phyloP scores from a whole-genome alignment of 2,888 invertebrate genomes.

The Globia sparganii region DNA sequence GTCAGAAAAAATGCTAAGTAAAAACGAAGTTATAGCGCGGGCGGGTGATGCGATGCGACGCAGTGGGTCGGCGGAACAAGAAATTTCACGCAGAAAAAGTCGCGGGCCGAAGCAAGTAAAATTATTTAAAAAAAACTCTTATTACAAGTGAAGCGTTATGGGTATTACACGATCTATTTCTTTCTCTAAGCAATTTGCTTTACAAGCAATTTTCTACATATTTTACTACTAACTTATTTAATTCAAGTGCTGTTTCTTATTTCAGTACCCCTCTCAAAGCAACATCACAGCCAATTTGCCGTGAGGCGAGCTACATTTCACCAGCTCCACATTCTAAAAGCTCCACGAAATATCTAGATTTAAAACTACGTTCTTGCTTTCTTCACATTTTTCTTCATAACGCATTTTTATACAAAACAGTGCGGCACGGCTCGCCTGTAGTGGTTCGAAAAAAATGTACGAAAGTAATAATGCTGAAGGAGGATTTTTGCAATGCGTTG shows the following conservation, averaged over 20 bases:
- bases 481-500: neutral
- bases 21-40: no score
- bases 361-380: slow-evolving; percentile 10
- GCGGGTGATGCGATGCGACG: no score
- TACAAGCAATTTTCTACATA: neutral
- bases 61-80: no score
- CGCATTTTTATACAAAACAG: neutral
- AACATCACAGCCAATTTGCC: slow-evolving; percentile 36
- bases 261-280: slow-evolving; percentile 4
- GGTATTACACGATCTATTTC: neutral
- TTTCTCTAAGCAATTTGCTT: neutral
- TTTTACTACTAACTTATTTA: slow-evolving; percentile 1
- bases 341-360: slow-evolving; percentile 27
- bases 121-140: neutral
- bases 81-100: no score
- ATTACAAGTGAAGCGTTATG: neutral
- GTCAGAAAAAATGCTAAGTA: no score
- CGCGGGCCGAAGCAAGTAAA: no score
- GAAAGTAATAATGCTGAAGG: neutral
- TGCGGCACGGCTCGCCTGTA: neutral
- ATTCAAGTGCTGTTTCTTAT: slow-evolving; percentile 21
- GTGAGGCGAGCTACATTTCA: slow-evolving; percentile 13
- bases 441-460: neutral
- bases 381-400: slow-evolving; percentile 9
- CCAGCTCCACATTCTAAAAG: slow-evolving; percentile 12